Evolutionary conservation across 2,888 invertebrate species (phyloP).

Genomic region (Idaea dimidiata): DNA sequence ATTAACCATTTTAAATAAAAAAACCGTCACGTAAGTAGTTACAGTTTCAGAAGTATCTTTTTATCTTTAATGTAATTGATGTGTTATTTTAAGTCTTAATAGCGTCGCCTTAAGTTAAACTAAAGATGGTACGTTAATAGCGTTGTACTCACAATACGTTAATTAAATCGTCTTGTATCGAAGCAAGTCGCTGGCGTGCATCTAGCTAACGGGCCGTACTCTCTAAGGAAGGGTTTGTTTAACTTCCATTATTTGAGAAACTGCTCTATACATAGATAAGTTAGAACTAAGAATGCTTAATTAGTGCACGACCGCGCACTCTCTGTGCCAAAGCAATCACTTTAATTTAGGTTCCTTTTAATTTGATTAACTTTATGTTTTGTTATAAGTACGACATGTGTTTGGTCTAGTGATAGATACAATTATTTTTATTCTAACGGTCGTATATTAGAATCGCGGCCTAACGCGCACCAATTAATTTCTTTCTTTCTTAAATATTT

Average conservation of each 20-base stretch:
- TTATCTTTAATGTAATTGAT: too few relatives aligned
- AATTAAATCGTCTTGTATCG: constrained; percentile 75
- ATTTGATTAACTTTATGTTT: too few relatives aligned
- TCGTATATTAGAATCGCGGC: too few relatives aligned
- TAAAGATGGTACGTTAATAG: constrained; percentile 59
- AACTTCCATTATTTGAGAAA: constrained; percentile 4
- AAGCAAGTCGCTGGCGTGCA: constrained; percentile 60
- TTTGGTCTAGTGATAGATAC: too few relatives aligned
- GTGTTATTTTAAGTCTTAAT: not conserved
- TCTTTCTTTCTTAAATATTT: too few relatives aligned
- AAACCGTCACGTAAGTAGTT: too few relatives aligned
- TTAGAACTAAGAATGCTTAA: not conserved
- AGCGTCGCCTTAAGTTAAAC: constrained; percentile 29
- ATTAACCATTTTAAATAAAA: too few relatives aligned
- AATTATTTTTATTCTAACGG: too few relatives aligned
- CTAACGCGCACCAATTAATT: too few relatives aligned
- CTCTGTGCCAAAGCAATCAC: not conserved
- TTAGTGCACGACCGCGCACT: not conserved
- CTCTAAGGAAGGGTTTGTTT: constrained; percentile 17
- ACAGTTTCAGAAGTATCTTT: too few relatives aligned
- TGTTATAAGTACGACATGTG: too few relatives aligned
- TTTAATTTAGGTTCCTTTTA: too few relatives aligned
- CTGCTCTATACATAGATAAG: not conserved
- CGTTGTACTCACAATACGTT: constrained; percentile 71
- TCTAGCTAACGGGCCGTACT: constrained; percentile 62